Evolutionary conservation across 2,113 vertebrate species (phyloP).

Genomic region (Tricholaema leucomelas): DNA sequence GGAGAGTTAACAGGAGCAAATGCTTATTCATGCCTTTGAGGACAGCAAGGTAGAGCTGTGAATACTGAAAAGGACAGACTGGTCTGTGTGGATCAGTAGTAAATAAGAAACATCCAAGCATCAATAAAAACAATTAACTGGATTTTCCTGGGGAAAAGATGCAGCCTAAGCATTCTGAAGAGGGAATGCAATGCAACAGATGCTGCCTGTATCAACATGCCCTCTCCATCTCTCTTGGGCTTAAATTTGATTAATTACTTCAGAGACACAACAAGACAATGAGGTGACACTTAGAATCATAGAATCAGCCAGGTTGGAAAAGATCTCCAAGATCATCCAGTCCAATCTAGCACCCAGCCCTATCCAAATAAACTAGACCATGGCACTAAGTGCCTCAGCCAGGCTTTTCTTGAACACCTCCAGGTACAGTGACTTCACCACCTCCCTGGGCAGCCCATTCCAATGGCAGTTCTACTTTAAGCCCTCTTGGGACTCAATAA

Average conservation of each 20-base stretch:
- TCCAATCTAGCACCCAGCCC: too few relatives aligned
- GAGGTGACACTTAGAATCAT: too few relatives aligned
- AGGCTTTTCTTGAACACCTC: too few relatives aligned
- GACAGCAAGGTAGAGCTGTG: background rate
- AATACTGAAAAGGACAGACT: background rate
- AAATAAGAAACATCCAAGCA: background rate
- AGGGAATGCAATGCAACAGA: background rate
- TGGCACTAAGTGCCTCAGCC: too few relatives aligned
- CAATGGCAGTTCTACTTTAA: slow-evolving; percentile 29
- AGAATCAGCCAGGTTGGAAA: too few relatives aligned
- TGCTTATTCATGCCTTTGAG: background rate
- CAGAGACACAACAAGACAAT: background rate
- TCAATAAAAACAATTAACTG: background rate
- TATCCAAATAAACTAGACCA: too few relatives aligned
- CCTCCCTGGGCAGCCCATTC: too few relatives aligned
- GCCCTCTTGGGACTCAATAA: background rate
- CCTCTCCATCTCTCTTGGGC: slow-evolving; percentile 12
- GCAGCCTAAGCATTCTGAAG: background rate
- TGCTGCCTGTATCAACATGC: background rate
- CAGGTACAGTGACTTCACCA: too few relatives aligned
- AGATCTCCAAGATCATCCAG: too few relatives aligned
- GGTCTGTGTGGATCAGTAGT: background rate
- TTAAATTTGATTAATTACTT: slow-evolving; percentile 26
- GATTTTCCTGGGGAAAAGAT: slow-evolving; percentile 4
- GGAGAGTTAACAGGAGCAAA: background rate